A percentile compares a stretch with the other conserved stretches of the same genome.
Conservation (phyloP, 2,113 vertebrate genomes). For the Talpa occidentalis region DNA sequence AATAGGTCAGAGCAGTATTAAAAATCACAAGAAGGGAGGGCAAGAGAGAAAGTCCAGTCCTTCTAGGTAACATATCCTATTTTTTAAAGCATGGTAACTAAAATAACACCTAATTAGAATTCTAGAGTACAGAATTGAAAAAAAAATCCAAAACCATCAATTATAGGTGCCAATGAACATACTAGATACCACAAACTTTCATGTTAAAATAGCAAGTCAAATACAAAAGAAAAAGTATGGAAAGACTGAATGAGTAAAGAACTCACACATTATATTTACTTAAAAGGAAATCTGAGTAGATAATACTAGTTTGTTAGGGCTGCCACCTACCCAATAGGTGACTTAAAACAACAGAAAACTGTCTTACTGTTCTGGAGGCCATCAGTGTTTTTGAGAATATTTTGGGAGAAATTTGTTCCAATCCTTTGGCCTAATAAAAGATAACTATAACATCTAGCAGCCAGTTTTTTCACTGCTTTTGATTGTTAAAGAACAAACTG, state of each 20-base stretch:
- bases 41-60: neutral
- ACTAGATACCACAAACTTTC: fast-evolving
- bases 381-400: neutral
- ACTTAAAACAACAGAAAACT: neutral
- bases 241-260: neutral
- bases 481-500: neutral
- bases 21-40: neutral
- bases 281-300: neutral
- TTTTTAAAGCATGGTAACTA: neutral
- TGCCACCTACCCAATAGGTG: neutral
- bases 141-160: neutral
- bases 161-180: neutral
- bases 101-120: neutral
- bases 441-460: neutral
- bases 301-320: neutral
- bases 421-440: neutral
- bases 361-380: neutral
- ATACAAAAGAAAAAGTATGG: neutral
- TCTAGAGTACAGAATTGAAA: neutral
- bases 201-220: neutral
- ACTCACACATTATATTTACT: neutral
- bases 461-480: neutral
- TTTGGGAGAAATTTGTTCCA: neutral
- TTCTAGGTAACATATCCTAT: neutral
- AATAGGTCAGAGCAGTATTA: neutral